phyloP scores from a whole-genome alignment of 2,113 vertebrate genomes.

The Phocoena phocoena region DNA sequence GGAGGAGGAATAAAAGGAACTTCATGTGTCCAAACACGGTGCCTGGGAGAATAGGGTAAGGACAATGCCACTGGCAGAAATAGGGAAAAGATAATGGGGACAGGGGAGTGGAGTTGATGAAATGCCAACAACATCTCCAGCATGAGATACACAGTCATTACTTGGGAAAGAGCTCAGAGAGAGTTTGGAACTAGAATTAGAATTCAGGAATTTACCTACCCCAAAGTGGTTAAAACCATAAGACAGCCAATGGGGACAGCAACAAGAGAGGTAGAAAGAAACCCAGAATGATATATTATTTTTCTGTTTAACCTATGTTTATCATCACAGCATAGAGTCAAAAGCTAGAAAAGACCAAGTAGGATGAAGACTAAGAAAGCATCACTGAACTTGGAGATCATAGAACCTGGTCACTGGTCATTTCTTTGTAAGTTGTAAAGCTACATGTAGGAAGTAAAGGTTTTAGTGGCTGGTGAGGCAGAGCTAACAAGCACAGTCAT shows the following conservation, averaged over 20 bases:
- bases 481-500: background rate
- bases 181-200: background rate
- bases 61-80: background rate
- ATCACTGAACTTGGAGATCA: background rate
- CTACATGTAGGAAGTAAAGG: background rate
- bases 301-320: background rate
- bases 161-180: background rate
- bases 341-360: background rate
- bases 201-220: background rate
- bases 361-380: no score
- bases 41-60: background rate
- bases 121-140: background rate
- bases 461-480: background rate
- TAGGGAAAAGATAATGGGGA: background rate
- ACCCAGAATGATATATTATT: background rate
- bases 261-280: background rate
- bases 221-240: background rate
- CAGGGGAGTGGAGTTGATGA: background rate
- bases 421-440: slow-evolving; percentile 5
- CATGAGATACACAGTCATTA: background rate
- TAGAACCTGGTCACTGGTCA: background rate
- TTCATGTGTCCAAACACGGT: background rate
- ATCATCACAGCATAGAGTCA: background rate
- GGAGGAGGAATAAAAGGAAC: background rate
- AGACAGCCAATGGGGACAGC: background rate